These are phyloP conservation scores for Nemapogon koenigi DNA, from an alignment of 2,888 invertebrate genomes.

Conservation along the genomic window DNA sequence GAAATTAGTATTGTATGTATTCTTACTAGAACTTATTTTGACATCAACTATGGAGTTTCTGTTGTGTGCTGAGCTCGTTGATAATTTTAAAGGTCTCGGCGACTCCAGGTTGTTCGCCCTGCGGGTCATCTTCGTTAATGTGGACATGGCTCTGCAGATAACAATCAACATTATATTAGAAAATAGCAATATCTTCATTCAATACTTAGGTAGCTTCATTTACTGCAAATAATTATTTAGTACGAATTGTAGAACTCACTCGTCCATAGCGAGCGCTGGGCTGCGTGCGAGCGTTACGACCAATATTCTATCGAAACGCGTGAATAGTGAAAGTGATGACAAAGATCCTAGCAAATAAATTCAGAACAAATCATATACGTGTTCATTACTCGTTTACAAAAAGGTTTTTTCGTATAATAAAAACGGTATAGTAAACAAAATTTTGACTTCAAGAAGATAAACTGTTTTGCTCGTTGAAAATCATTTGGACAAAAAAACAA, in stretches of 20 bases:
- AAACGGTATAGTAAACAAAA: constrained; percentile 52
- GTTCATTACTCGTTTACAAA: constrained; percentile 56
- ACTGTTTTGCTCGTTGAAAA: constrained; percentile 56
- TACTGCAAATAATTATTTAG: too few species aligned
- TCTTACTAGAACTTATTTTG: constrained; percentile 59
- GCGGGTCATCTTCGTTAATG: constrained; percentile 70
- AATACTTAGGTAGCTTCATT: too few species aligned
- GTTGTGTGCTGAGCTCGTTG: constrained; percentile 54
- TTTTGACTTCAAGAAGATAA: constrained; percentile 54
- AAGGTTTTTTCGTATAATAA: constrained; percentile 47
- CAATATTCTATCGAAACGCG: constrained; percentile 49
- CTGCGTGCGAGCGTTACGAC: constrained; percentile 39
- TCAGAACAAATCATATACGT: constrained; percentile 62
- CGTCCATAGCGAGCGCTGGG: constrained; percentile 55
- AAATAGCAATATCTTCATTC: too few species aligned
- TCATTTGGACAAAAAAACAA: constrained; percentile 61
- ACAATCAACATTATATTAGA: too few species aligned
- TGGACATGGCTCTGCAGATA: constrained; percentile 56
- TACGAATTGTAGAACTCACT: constrained; percentile 47
- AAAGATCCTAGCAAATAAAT: constrained; percentile 61
- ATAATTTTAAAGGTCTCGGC: constrained; percentile 73
- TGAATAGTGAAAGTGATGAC: constrained; percentile 64
- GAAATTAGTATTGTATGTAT: constrained; percentile 5
- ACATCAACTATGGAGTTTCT: constrained; percentile 57
- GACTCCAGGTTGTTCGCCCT: constrained; percentile 77